phyloP scores from a whole-genome alignment of 2,797 vertebrate species.

The Channallabes apus region DNA sequence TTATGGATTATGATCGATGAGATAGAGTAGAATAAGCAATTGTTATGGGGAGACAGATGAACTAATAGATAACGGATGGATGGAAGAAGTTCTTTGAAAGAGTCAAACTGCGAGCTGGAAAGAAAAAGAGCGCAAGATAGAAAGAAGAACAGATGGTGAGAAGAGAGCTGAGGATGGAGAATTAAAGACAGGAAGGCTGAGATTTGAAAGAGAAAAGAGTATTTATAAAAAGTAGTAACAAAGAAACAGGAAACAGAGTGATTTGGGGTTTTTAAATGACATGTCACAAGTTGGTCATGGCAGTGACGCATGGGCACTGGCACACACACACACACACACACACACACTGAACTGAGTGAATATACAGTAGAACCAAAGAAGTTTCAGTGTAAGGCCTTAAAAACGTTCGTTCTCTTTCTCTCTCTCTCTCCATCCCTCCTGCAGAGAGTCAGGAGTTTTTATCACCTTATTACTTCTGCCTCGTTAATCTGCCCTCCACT shows the following conservation, averaged over 20 bases:
- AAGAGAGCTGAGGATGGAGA: not conserved
- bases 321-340: not conserved
- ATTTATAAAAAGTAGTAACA: not conserved
- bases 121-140: not conserved
- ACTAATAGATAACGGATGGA: no score
- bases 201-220: not conserved
- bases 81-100: no score
- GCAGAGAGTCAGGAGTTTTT: slow-evolving; percentile 3
- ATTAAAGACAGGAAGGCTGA: not conserved
- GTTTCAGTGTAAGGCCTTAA: not conserved
- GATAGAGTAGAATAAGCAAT: no score
- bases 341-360: not conserved
- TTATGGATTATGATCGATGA: no score
- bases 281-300: not conserved
- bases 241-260: not conserved
- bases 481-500: slow-evolving; percentile 1
- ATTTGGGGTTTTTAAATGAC: not conserved
- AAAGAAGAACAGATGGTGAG: not conserved
- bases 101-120: not conserved
- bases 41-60: not conserved
- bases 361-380: not conserved
- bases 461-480: slow-evolving; percentile 1
- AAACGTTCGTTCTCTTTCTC: not conserved
- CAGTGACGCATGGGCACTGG: no score
- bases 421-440: not conserved